phyloP scores from a whole-genome alignment of 2,113 vertebrate species.

The Psittacula cyanocephala region DNA sequence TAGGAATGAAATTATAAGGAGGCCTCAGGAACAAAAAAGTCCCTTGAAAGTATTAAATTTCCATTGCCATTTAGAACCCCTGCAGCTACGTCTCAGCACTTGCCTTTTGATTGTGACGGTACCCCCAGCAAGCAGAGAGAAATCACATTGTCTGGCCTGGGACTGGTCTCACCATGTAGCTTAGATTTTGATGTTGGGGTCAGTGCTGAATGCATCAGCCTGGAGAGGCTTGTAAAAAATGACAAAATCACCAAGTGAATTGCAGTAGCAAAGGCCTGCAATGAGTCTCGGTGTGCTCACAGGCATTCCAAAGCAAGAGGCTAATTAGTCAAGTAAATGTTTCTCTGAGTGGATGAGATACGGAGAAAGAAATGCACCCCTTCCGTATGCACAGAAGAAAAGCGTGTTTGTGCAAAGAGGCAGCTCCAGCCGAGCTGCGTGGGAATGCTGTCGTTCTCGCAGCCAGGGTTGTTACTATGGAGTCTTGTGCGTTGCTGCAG shows the following conservation, averaged over 20 bases:
- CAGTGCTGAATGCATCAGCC: not conserved
- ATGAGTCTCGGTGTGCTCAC: not conserved
- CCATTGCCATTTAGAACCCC: not conserved
- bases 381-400: not conserved
- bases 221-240: not conserved
- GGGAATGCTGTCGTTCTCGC: not conserved
- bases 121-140: not conserved
- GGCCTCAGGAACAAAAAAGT: not conserved
- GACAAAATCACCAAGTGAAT: not conserved
- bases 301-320: not conserved
- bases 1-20: not conserved
- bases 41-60: not conserved
- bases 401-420: not conserved
- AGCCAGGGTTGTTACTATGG: not conserved
- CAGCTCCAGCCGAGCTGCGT: not conserved
- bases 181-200: not conserved
- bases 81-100: not conserved
- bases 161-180: accelerated
- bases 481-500: not conserved
- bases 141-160: not conserved
- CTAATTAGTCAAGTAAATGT: not conserved
- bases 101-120: not conserved
- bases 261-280: not conserved
- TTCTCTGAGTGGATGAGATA: not conserved
- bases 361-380: not conserved